Conservation (phyloP, 2,113 vertebrate genomes). For the Sinocyclocheilus anshuiensis region DNA sequence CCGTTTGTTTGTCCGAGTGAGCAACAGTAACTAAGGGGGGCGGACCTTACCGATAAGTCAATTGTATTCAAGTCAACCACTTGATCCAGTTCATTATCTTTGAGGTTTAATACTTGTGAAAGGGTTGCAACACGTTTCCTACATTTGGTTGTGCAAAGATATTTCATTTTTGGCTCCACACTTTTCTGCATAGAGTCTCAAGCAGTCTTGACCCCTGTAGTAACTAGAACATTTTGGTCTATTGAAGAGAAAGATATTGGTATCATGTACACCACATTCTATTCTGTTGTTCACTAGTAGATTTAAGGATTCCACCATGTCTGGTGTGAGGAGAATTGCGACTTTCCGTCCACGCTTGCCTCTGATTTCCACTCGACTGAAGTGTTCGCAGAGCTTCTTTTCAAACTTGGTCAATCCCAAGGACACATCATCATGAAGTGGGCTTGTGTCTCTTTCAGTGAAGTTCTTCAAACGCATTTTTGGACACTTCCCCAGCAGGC, state of each 20-base stretch:
- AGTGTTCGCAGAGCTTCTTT: slow-evolving; percentile 47
- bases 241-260: slow-evolving; percentile 29
- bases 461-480: slow-evolving; percentile 35
- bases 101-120: slow-evolving; percentile 31
- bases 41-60: no score
- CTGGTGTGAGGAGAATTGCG: slow-evolving; percentile 32
- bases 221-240: not conserved
- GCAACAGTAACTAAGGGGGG: no score
- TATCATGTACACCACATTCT: slow-evolving; percentile 9
- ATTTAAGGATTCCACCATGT: slow-evolving; percentile 29
- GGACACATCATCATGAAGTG: slow-evolving; percentile 44
- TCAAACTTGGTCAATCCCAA: slow-evolving; percentile 38
- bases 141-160: slow-evolving; percentile 14
- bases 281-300: slow-evolving; percentile 14
- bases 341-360: slow-evolving; percentile 43
- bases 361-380: slow-evolving; percentile 41
- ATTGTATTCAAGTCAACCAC: slow-evolving; percentile 20
- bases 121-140: slow-evolving; percentile 32
- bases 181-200: slow-evolving; percentile 14
- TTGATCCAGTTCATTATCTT: slow-evolving; percentile 24
- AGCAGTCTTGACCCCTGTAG: slow-evolving; percentile 20
- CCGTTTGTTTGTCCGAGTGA: no score
- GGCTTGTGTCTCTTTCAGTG: slow-evolving; percentile 22
- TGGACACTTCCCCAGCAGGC: slow-evolving; percentile 46
- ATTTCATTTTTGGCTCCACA: slow-evolving; percentile 24